Evolutionary conservation across 2,888 invertebrate genomes (phyloP).

Genomic region (Bruchidius siliquastri): DNA sequence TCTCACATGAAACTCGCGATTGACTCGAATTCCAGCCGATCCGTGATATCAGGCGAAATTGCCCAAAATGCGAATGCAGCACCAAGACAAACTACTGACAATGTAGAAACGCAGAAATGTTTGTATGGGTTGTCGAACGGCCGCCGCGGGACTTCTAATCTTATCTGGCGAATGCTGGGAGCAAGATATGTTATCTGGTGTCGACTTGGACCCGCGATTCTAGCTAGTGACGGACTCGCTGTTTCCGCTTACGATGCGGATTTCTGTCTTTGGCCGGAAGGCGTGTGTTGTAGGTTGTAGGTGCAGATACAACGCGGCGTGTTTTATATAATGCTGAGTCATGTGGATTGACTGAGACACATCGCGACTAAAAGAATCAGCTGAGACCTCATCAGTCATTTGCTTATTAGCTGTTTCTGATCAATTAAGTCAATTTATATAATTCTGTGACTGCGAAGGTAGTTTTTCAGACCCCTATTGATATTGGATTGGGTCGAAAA

Average conservation of each 20-base stretch:
- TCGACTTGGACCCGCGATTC: background rate
- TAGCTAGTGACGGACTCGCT: background rate
- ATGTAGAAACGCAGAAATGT: background rate
- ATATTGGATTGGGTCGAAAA: too few relatives aligned
- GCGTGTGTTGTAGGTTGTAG: background rate
- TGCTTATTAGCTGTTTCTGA: too few relatives aligned
- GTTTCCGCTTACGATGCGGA: background rate
- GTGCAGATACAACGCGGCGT: background rate
- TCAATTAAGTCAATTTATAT: too few relatives aligned
- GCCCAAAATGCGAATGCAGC: background rate
- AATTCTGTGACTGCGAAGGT: too few relatives aligned
- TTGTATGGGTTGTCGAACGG: background rate
- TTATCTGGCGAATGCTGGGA: background rate
- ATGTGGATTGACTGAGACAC: too few relatives aligned
- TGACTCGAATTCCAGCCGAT: background rate
- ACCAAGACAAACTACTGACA: background rate
- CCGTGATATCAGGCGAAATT: background rate
- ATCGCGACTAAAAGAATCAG: too few relatives aligned
- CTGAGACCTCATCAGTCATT: too few relatives aligned
- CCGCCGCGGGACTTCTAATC: background rate
- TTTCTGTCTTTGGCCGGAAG: background rate
- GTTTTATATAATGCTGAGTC: too few relatives aligned
- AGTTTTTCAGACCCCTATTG: too few relatives aligned
- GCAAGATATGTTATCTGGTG: background rate
- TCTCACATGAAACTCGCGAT: background rate